These are phyloP conservation scores for Anthoptus insignis DNA, from an alignment of 2,888 invertebrate genomes.

Conservation along the genomic window DNA sequence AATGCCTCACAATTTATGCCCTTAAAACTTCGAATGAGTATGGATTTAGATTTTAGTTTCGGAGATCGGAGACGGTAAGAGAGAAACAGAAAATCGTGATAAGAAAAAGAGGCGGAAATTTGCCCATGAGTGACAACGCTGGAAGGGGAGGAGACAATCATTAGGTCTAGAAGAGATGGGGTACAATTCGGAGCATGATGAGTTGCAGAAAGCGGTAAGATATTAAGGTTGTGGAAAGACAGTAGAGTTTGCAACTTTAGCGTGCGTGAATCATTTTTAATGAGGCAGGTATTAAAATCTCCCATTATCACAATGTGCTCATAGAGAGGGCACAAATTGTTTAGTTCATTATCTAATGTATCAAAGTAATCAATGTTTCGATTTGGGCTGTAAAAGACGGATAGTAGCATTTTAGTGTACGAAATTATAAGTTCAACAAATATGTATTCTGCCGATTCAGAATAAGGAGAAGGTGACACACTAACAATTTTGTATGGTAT, in stretches of 20 bases:
- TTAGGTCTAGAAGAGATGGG: neutral
- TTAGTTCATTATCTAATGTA: neutral
- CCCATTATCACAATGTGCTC: too few species aligned
- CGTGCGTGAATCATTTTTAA: too few species aligned
- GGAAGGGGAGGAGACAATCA: neutral
- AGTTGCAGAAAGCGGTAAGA: too few species aligned
- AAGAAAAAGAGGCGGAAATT: neutral
- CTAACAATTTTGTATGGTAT: neutral
- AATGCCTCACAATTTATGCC: conserved; percentile 4
- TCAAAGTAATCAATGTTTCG: neutral
- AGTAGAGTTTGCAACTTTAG: too few species aligned
- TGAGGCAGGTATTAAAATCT: too few species aligned
- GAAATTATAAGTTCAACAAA: too few species aligned
- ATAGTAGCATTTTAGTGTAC: too few species aligned
- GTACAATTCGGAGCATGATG: too few species aligned
- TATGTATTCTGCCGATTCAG: neutral
- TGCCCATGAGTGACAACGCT: neutral
- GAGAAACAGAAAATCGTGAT: neutral
- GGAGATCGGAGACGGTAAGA: neutral
- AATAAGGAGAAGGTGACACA: neutral
- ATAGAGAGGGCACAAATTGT: neutral
- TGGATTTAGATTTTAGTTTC: neutral
- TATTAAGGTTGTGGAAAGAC: too few species aligned
- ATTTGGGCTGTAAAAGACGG: neutral
- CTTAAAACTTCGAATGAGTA: neutral